Percentiles rank a stretch among this genome's conserved stretches.
These are phyloP conservation scores for Tragelaphus strepsiceros DNA, from an alignment of 2,113 vertebrate species.

Conservation along the genomic window DNA sequence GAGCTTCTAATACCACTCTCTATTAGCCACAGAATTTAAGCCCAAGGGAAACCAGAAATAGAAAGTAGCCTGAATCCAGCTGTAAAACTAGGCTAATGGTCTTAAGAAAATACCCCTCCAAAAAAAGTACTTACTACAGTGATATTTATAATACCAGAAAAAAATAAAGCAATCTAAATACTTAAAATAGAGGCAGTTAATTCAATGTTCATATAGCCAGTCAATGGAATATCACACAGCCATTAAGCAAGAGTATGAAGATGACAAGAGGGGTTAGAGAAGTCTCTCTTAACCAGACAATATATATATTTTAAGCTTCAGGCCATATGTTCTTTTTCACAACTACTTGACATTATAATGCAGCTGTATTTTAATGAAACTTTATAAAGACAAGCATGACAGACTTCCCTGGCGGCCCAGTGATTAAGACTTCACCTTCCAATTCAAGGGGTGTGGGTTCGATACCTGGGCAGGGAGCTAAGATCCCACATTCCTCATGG, in stretches of 20 bases:
- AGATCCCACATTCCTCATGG: background rate
- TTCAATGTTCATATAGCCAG: background rate
- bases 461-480: background rate
- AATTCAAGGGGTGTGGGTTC: background rate
- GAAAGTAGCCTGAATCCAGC: background rate
- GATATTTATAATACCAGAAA: background rate
- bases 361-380: background rate
- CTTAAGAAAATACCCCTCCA: background rate
- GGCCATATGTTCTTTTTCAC: background rate
- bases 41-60: background rate
- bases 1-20: background rate
- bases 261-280: background rate
- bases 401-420: background rate
- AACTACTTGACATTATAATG: background rate
- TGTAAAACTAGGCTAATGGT: background rate
- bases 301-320: background rate
- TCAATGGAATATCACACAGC: background rate
- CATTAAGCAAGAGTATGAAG: background rate
- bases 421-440: background rate
- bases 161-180: background rate
- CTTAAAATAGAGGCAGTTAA: background rate
- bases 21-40: background rate
- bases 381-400: background rate
- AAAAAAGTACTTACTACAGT: background rate
- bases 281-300: background rate